A percentile compares a stretch with the other conserved stretches of the same genome.
phyloP scores from a whole-genome alignment of 1,140 invertebrate species.

The Philaenus spumarius region DNA sequence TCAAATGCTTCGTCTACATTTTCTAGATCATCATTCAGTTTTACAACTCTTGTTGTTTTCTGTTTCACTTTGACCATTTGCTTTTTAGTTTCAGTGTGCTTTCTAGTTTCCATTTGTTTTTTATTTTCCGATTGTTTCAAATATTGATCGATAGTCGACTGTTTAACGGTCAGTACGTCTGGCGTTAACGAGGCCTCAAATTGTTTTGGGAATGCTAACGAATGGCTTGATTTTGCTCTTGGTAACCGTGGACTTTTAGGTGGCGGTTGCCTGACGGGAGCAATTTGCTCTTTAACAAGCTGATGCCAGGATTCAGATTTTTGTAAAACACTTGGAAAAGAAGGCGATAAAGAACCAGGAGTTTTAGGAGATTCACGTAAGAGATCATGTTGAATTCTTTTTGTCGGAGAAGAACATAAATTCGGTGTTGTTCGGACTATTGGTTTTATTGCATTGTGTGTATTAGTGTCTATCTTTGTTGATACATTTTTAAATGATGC shows the following conservation, averaged over 20 bases:
- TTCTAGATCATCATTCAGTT: conserved; percentile 34
- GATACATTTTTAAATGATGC: too few species aligned
- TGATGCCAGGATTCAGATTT: conserved; percentile 79
- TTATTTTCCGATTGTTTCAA: conserved; percentile 42
- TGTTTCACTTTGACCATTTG: neutral
- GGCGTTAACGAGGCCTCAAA: conserved; percentile 70
- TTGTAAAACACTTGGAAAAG: conserved; percentile 45
- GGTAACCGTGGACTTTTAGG: conserved; percentile 33
- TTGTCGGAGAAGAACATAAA: neutral
- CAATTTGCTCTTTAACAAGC: conserved; percentile 41
- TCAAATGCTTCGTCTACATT: conserved; percentile 43
- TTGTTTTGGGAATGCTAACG: conserved; percentile 61
- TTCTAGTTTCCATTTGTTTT: conserved; percentile 21
- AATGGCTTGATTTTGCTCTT: conserved; percentile 59
- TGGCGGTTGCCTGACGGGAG: conserved; percentile 29
- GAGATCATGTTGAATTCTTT: neutral
- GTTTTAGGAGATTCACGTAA: conserved; percentile 29
- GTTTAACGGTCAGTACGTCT: conserved; percentile 63
- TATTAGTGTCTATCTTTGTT: too few species aligned
- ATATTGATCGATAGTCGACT: conserved; percentile 72
- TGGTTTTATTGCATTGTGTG: neutral
- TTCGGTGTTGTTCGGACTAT: neutral
- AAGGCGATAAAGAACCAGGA: conserved; percentile 32
- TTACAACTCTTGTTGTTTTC: conserved; percentile 22
- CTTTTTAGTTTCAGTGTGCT: conserved; percentile 18